These are phyloP conservation scores for Pterocles orientalis DNA, from an alignment of 2,113 vertebrate species.

Conservation along the genomic window DNA sequence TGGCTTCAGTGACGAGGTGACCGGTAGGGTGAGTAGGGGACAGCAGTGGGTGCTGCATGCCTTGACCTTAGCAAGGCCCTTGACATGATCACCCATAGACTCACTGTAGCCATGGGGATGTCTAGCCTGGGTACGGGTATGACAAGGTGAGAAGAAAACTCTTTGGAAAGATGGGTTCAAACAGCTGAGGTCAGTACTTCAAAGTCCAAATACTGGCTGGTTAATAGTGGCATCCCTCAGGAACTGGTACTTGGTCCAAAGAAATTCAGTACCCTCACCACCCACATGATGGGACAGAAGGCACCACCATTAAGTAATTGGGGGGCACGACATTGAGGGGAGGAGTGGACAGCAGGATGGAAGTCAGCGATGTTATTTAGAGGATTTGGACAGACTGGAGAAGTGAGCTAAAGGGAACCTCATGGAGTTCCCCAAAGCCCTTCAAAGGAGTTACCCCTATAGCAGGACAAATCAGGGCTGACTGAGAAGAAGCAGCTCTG, in stretches of 20 bases:
- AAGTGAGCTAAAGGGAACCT: not conserved
- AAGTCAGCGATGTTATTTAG: not conserved
- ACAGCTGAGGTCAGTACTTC: not conserved
- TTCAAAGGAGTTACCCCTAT: not conserved
- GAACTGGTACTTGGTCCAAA: not conserved
- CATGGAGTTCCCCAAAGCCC: not conserved
- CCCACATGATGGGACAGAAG: not conserved
- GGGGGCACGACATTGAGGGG: rapidly evolving
- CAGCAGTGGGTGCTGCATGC: not conserved
- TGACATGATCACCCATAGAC: not conserved
- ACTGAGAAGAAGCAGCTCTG: not conserved
- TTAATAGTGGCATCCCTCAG: not conserved
- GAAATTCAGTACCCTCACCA: not conserved
- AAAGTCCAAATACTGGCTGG: not conserved
- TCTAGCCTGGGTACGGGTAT: not conserved
- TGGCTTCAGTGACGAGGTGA: not conserved
- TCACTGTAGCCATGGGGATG: no score
- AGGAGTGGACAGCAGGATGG: rapidly evolving
- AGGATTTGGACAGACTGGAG: not conserved
- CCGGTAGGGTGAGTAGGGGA: not conserved
- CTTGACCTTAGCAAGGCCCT: not conserved
- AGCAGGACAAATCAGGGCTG: not conserved
- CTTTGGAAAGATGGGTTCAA: not conserved
- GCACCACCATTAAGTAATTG: not conserved
- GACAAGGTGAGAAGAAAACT: not conserved